A percentile compares a stretch with the other conserved stretches of the same genome.
Conservation (phyloP, 2,888 invertebrate species). For the Portevinia maculata region DNA sequence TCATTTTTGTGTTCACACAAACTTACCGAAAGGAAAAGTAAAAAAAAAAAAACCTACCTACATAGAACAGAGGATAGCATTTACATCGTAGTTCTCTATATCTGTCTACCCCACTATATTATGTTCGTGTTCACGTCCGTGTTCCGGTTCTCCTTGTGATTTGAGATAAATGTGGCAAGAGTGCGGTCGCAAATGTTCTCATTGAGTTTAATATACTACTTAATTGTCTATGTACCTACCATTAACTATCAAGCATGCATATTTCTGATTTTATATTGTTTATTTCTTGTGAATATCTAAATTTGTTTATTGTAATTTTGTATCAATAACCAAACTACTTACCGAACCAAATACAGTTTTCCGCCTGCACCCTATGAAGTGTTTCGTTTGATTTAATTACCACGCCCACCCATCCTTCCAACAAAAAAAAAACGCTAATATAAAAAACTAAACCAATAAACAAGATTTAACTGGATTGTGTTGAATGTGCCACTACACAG, state of each 20-base stretch:
- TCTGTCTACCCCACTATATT: constrained; percentile 39
- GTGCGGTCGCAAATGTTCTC: constrained; percentile 51
- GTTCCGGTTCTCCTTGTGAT: constrained; percentile 52
- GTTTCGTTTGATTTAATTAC: constrained; percentile 82
- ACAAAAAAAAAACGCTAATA: constrained; percentile 56
- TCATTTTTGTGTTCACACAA: constrained; percentile 67
- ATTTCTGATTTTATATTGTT: constrained; percentile 24
- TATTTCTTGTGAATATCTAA: constrained; percentile 67
- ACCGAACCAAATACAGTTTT: constrained; percentile 78
- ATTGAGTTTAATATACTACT: constrained; percentile 1
- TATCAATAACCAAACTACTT: constrained; percentile 49
- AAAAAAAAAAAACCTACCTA: constrained; percentile 3
- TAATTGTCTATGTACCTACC: neutral
- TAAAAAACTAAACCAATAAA: constrained; percentile 69
- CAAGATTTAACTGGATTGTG: constrained; percentile 74
- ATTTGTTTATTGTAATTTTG: constrained; percentile 69
- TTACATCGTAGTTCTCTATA: constrained; percentile 57
- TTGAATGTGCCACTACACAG: constrained; percentile 70
- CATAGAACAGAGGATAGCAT: constrained; percentile 66
- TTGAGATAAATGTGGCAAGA: constrained; percentile 40
- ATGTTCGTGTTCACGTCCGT: constrained; percentile 53
- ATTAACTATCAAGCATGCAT: constrained; percentile 50
- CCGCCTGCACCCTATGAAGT: constrained; percentile 83
- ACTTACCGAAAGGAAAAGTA: constrained; percentile 43
- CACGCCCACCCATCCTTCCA: constrained; percentile 60